phyloP scores from a whole-genome alignment of 2,888 invertebrate species.

The Yponomeuta cagnagella region DNA sequence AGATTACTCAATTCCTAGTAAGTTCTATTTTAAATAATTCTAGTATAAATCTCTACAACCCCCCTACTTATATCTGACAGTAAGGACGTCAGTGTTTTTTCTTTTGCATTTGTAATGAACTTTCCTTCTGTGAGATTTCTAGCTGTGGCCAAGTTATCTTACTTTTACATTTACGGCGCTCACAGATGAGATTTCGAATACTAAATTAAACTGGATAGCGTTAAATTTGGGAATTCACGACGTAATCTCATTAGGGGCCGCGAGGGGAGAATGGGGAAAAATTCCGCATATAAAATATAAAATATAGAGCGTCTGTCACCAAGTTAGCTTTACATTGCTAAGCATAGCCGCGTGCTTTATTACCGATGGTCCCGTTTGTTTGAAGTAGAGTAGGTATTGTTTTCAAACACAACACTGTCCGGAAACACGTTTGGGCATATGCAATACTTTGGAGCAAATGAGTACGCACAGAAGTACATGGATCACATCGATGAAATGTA shows the following conservation, averaged over 20 bases:
- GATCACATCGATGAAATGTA: too few species aligned
- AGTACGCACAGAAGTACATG: too few species aligned
- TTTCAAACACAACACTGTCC: too few species aligned
- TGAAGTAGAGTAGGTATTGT: too few species aligned
- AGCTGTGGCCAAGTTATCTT: constrained; percentile 13
- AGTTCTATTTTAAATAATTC: too few species aligned
- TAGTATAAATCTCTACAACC: too few species aligned
- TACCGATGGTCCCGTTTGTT: not conserved
- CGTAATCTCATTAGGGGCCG: not conserved
- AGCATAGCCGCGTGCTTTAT: not conserved
- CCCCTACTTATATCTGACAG: too few species aligned
- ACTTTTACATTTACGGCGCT: constrained; percentile 44
- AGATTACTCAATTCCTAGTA: too few species aligned
- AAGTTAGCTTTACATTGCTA: not conserved
- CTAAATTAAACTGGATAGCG: constrained; percentile 28
- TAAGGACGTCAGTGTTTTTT: too few species aligned
- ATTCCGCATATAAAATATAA: not conserved
- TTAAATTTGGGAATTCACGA: constrained; percentile 8
- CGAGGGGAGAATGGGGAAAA: not conserved
- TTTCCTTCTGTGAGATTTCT: not conserved
- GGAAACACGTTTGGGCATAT: too few species aligned
- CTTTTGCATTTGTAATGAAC: too few species aligned
- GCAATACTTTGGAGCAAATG: too few species aligned
- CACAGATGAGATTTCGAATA: constrained; percentile 50
- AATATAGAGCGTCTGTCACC: not conserved